Evolutionary conservation across 2,888 invertebrate genomes (phyloP), one percentile per base, ranked within the genome.

Genomic region (Odontocerum albicorne): DNA sequence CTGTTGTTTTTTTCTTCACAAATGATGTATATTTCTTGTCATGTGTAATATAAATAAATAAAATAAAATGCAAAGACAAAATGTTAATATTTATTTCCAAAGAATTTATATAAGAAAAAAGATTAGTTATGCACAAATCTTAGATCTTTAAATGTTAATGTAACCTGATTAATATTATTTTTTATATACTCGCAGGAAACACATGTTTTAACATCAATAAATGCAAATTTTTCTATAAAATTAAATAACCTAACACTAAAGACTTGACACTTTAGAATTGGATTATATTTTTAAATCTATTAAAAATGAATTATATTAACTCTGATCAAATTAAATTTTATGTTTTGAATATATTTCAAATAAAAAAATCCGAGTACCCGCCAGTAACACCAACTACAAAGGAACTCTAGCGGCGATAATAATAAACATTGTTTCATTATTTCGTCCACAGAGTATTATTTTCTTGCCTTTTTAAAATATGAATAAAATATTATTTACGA

Each of bases 401-500:
- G 56, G 17, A 54, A 51, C 55, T 22, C 50, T n/a, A n/a, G 61
- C 49, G 52, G 62, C 55, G 8, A 33, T 46, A 10, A 33, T 16
- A 20, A 46, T 46, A 46, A 46, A 46, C 15, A 46, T 46, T 32
- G 17, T 10, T 8, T 19, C 20, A 7, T 20, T 21, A 44, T 12
- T 12, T n/a, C 19, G n/a, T 33, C 31, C 43, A 43, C 22, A 15
- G 50, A 53, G 60, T 56, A 60, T 55, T 43, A 59, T 64, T 27
- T 27, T 27, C 27, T 7, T 27, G 27, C 42, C 59, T 62, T 60
- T 61, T 52, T 33, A 52, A 65, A 62, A 60, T 62, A 59, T 65
- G 65, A 42, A 40, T 35, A 35, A 50, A 43, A 33, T 50, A 50
- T 50, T 33, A 50, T 50, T 50, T 50, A 50, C 35, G 50, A 20